Conservation (phyloP, 2,113 vertebrate genomes). For the Chaenogobius annularis region DNA sequence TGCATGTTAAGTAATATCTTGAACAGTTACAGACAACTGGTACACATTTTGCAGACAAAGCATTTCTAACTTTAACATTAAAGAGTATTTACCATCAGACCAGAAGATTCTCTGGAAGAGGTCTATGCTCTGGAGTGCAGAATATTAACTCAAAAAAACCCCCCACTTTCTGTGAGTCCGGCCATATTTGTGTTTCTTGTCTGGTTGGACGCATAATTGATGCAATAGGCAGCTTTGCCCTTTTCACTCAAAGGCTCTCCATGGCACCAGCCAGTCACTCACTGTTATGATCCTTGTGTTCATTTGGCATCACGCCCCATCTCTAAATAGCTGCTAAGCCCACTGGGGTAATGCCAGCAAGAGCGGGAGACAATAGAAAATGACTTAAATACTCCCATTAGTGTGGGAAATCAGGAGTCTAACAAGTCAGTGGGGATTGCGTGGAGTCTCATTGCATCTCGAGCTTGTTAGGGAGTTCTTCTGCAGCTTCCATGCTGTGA, state of each 20-base stretch:
- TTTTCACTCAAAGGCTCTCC: slow-evolving; percentile 54
- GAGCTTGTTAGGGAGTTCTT: slow-evolving; percentile 71
- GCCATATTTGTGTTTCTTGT: slow-evolving; percentile 46
- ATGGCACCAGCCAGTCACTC: slow-evolving; percentile 66
- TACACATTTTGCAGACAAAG: neutral
- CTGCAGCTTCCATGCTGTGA: slow-evolving; percentile 62
- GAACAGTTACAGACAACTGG: neutral
- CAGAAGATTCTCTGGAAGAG: neutral
- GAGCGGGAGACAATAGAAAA: slow-evolving; percentile 73
- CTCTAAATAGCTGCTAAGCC: slow-evolving; percentile 61
- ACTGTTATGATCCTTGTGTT: slow-evolving; percentile 67
- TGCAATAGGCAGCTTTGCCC: slow-evolving; percentile 65
- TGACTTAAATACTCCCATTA: slow-evolving; percentile 75
- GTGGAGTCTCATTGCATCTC: slow-evolving; percentile 70
- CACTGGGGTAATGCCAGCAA: slow-evolving; percentile 60
- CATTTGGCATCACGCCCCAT: slow-evolving; percentile 63
- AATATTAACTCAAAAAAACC: neutral
- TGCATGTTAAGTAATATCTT: no score
- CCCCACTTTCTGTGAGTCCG: slow-evolving; percentile 26
- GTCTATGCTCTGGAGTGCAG: neutral
- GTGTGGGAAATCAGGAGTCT: slow-evolving; percentile 67
- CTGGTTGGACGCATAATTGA: slow-evolving; percentile 63
- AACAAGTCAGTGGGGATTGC: slow-evolving; percentile 74
- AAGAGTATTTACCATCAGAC: neutral
- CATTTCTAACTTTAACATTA: neutral